Percentiles rank a stretch among this genome's conserved stretches.
Evolutionary conservation across 2,888 invertebrate genomes (phyloP).

Genomic region (Cataglyphis albicans): DNA sequence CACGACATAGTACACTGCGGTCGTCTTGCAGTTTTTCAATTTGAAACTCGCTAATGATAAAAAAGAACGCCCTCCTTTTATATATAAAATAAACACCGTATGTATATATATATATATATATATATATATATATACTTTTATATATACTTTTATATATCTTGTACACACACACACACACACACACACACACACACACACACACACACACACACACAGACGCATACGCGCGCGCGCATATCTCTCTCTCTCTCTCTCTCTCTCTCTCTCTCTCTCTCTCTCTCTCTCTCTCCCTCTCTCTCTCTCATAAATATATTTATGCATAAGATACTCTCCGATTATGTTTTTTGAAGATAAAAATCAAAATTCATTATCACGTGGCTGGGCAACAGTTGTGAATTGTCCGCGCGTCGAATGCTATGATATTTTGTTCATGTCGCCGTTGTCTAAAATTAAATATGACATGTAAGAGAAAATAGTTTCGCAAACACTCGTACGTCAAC

Average conservation of each 20-base stretch:
- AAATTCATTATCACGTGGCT: neutral
- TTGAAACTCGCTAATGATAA: constrained; percentile 2
- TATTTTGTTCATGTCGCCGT: neutral
- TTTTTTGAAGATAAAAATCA: constrained; percentile 1
- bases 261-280: too few relatives aligned
- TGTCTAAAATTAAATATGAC: constrained; percentile 19
- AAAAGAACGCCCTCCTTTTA: neutral
- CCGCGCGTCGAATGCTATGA: neutral
- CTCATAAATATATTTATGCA: neutral
- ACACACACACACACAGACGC: too few relatives aligned
- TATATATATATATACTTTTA: too few relatives aligned
- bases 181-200: too few relatives aligned
- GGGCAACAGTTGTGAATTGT: neutral
- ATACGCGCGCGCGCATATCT: too few relatives aligned
- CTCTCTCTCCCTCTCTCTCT: too few relatives aligned
- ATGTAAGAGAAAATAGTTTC: neutral
- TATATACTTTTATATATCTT: too few relatives aligned
- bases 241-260: too few relatives aligned
- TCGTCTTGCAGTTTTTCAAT: neutral
- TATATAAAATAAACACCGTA: neutral
- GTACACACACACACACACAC: too few relatives aligned
- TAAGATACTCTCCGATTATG: neutral
- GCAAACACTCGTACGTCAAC: neutral
- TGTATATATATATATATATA: too few relatives aligned
- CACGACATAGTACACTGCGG: neutral